Evolutionary conservation across 2,797 vertebrate species (phyloP).

Genomic region (Microcaecilia unicolor): DNA sequence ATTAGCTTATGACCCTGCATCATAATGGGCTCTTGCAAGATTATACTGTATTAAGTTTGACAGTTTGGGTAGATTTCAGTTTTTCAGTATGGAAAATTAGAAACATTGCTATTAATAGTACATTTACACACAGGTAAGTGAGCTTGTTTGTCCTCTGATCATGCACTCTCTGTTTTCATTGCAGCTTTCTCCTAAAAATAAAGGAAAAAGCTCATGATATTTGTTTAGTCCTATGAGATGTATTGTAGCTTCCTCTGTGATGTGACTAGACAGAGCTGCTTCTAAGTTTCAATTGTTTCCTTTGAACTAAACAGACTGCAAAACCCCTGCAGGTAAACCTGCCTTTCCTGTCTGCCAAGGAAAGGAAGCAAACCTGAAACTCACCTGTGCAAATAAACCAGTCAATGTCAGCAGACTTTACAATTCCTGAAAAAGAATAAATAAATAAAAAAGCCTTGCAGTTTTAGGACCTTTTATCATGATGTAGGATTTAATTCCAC

Average conservation of each 20-base stretch:
- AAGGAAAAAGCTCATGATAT: background rate
- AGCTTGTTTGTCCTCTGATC: too few relatives aligned
- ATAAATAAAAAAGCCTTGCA: conserved; percentile 2
- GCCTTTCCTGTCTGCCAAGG: background rate
- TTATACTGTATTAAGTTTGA: too few relatives aligned
- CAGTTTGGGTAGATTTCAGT: too few relatives aligned
- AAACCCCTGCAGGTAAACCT: too few relatives aligned
- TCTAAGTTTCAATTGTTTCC: background rate
- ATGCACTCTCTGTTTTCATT: too few relatives aligned
- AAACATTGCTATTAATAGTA: too few relatives aligned
- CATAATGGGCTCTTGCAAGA: too few relatives aligned
- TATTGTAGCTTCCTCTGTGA: background rate
- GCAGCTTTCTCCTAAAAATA: background rate
- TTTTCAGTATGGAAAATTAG: too few relatives aligned
- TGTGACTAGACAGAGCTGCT: conserved; percentile 3
- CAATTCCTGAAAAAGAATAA: background rate
- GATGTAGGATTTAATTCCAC: conserved; percentile 5
- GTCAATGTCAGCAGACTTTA: background rate
- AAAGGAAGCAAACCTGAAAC: background rate
- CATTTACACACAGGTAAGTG: too few relatives aligned
- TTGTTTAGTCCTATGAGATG: conserved; percentile 6
- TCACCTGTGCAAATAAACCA: background rate
- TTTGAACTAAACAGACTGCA: conserved; percentile 3
- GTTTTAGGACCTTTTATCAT: conserved; percentile 12
- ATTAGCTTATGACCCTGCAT: too few relatives aligned